Evolutionary conservation across 2,113 vertebrate species (phyloP).

Genomic region (Eulemur rufifrons): DNA sequence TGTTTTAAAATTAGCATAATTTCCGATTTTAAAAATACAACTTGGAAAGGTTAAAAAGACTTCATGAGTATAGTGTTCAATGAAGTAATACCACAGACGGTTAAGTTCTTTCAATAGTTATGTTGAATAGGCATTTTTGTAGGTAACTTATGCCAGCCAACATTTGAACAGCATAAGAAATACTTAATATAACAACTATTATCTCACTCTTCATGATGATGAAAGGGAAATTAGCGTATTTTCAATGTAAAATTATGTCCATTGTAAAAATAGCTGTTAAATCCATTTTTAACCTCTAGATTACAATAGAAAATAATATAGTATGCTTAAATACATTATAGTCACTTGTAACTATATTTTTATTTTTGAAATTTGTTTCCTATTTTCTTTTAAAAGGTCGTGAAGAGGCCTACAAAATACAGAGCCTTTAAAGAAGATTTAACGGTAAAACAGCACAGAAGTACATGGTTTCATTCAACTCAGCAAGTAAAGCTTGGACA

Average conservation of each 20-base stretch:
- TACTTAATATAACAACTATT: neutral
- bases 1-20: neutral
- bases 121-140: neutral
- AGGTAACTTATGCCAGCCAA: neutral
- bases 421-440: constrained; percentile 7
- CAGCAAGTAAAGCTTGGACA: neutral
- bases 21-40: constrained; percentile 32
- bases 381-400: neutral
- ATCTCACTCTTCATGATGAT: neutral
- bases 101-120: neutral
- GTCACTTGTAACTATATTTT: constrained; percentile 21
- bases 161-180: neutral
- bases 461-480: neutral
- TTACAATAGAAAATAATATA: neutral
- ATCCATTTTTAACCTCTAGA: neutral
- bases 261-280: neutral
- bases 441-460: neutral
- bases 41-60: constrained; percentile 10
- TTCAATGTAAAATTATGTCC: constrained; percentile 29
- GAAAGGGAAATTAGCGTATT: constrained; percentile 29
- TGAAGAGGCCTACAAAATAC: neutral
- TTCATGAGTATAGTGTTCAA: neutral
- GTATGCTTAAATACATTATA: neutral
- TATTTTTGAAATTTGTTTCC: constrained; percentile 9
- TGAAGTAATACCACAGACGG: constrained; percentile 14